Evolutionary conservation across 2,888 invertebrate species (phyloP).

Genomic region (Perizoma flavofasciatum): DNA sequence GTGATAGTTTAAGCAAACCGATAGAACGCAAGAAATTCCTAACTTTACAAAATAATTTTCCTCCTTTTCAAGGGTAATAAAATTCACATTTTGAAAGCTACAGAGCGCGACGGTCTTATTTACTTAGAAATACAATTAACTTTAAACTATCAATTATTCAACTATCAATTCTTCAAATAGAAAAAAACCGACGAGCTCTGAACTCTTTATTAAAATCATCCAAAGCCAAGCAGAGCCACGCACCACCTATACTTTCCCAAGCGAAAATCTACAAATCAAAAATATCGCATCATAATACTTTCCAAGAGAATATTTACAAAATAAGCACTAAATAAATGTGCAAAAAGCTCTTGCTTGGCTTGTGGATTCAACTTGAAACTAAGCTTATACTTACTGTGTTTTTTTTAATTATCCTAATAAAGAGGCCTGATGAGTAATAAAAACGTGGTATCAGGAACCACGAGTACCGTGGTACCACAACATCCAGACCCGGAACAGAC

Average conservation of each 20-base stretch:
- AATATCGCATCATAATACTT: too few relatives aligned
- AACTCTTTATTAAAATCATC: conserved; percentile 42
- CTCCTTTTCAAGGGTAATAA: too few relatives aligned
- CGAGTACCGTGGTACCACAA: too few relatives aligned
- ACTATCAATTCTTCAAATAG: too few relatives aligned
- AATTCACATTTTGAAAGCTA: conserved; percentile 15
- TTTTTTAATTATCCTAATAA: not conserved
- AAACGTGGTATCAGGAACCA: not conserved
- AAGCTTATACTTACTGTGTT: not conserved
- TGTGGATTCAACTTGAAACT: conserved; percentile 28
- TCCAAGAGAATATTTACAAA: not conserved
- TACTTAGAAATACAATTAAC: too few relatives aligned
- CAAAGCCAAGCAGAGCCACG: conserved; percentile 57
- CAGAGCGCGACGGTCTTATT: conserved; percentile 28
- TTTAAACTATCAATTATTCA: too few relatives aligned
- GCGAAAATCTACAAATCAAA: not conserved
- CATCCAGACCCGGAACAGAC: too few relatives aligned
- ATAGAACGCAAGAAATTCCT: not conserved
- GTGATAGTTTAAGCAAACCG: not conserved
- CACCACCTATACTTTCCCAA: conserved; percentile 18
- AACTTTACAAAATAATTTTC: not conserved
- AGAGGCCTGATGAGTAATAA: too few relatives aligned
- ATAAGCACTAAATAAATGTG: conserved; percentile 40
- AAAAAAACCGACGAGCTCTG: conserved; percentile 24
- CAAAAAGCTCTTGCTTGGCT: conserved; percentile 52